Evolutionary conservation across 2,888 invertebrate genomes (phyloP).

Genomic region (Punctoribates punctum): DNA sequence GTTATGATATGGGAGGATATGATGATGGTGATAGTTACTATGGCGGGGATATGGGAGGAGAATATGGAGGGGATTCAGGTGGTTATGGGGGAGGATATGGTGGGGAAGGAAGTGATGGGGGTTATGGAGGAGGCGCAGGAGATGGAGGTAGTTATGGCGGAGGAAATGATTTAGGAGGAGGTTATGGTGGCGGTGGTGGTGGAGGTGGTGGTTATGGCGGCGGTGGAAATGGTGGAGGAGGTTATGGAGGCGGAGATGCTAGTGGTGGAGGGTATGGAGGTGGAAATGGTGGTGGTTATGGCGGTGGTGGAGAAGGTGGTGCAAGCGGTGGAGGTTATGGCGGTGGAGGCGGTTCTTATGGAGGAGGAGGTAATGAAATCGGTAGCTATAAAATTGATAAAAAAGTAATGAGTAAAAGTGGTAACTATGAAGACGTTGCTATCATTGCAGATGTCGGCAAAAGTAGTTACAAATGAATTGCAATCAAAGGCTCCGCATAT

Average conservation of each 20-base stretch:
- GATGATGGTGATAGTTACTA: too few species aligned
- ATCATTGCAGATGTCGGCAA: slow-evolving; percentile 18
- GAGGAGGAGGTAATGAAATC: slow-evolving; percentile 8
- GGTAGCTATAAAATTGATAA: slow-evolving; percentile 11
- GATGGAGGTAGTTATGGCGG: not conserved
- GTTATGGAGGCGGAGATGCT: not conserved
- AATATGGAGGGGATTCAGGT: not conserved
- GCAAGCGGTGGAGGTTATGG: not conserved
- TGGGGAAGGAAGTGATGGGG: not conserved
- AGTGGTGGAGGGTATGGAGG: not conserved
- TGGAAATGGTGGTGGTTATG: not conserved
- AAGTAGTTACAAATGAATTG: not conserved
- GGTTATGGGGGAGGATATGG: not conserved
- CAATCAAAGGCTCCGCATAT: not conserved
- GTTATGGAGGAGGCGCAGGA: not conserved
- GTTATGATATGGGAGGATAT: not conserved
- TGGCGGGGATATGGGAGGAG: not conserved
- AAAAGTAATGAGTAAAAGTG: not conserved
- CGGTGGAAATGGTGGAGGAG: not conserved
- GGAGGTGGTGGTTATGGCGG: not conserved
- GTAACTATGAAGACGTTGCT: slow-evolving; percentile 8
- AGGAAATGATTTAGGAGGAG: not conserved
- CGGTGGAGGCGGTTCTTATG: not conserved
- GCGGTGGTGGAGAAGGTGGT: not conserved
- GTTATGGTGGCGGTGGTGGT: not conserved